Evolutionary conservation across 2,888 invertebrate genomes (phyloP), one percentile per base, ranked within the genome.

Genomic region (Aphodius granarius): DNA sequence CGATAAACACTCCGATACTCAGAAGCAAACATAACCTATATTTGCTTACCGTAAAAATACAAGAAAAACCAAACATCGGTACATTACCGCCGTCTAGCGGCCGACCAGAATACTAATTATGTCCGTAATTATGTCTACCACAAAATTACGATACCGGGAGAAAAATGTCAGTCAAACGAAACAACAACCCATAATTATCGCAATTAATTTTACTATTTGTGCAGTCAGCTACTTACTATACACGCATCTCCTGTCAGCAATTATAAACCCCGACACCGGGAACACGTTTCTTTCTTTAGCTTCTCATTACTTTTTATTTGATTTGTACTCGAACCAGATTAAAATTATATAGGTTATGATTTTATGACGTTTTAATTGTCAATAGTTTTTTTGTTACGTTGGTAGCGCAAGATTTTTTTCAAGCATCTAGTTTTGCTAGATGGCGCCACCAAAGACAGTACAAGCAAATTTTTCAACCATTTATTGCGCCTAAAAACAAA

Each of bases 41-140:
- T 72, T 72, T 72, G 72, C 43, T 62, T 63, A 22, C n/a, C 72
- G 72, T 22, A 43, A 71, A 71, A 71, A 72, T 62, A 23, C 17
- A 72, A 72, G 62, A 72, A 72, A 43, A 62, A 72, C 63, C 72
- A 72, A n/a, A 72, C 21, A 63, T 63, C 18, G 63, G 20, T 63
- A 72, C 72, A 72, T 72, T 72, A 72, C 72, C 72, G 66, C 66
- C 43, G 72, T 63, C 19, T 18, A 19, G 13, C 15, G 17, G 72
- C 3, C n/a, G 72, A 72, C 72, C 43, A 15, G 72, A 72, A 72
- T 72, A 72, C 43, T 63, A 72, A 72, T 72, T 72, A 72, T 9
- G 18, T 18, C 23, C 17, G 18, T 43, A 71, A 62, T 71, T 71
- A 71, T 62, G 71, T 18, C 71, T 71, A 43, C 43, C 43, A 43